phyloP scores from a whole-genome alignment of 2,888 invertebrate genomes.

The Pseudococcus longispinus region DNA sequence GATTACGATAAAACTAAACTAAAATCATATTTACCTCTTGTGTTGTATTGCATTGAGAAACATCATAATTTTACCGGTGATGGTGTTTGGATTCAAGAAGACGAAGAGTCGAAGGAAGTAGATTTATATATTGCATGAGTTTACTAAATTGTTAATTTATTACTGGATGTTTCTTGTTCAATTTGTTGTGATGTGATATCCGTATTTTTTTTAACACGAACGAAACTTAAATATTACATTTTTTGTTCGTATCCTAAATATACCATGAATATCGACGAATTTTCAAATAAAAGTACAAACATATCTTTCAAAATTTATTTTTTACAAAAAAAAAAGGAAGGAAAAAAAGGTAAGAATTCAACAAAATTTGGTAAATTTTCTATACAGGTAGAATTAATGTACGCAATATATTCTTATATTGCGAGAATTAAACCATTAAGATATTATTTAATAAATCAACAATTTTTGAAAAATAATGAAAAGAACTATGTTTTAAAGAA shows the following conservation, averaged over 20 bases:
- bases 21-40: neutral
- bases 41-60: slow-evolving; percentile 23
- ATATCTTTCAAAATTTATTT: neutral
- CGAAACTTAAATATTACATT: no score
- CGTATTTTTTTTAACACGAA: no score
- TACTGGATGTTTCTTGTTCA: neutral
- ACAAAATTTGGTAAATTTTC: slow-evolving; percentile 15
- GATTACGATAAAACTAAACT: neutral
- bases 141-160: neutral
- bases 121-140: neutral
- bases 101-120: neutral
- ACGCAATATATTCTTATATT: neutral
- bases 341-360: neutral
- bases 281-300: neutral
- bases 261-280: no score
- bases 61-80: neutral
- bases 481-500: neutral
- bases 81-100: neutral
- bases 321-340: slow-evolving; percentile 26
- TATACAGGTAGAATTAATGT: neutral
- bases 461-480: neutral
- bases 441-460: neutral
- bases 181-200: neutral
- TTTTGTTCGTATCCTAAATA: no score
- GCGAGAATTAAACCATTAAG: neutral